Percentiles rank a stretch among this genome's conserved stretches.
Conservation (phyloP, 1,140 invertebrate genomes). For the Oncopeltus fasciatus region DNA sequence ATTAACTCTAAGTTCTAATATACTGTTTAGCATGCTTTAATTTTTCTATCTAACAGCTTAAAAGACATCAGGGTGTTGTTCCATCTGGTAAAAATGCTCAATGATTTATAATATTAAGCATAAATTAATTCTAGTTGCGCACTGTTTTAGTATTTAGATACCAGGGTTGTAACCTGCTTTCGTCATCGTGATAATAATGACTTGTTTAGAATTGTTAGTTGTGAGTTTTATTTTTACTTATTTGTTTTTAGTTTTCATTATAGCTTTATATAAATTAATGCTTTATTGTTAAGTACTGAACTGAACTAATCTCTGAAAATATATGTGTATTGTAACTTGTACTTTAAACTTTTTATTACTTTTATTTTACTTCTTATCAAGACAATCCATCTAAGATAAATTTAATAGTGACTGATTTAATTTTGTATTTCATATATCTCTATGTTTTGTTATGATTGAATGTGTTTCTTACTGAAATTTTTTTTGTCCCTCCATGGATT, state of each 20-base stretch:
- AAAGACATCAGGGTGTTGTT: constrained; percentile 8
- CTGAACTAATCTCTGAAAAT: background rate
- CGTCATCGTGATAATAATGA: constrained; percentile 6
- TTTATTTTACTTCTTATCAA: background rate
- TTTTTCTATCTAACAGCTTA: constrained; percentile 1
- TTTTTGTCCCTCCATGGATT: background rate
- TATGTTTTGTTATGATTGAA: background rate
- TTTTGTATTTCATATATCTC: background rate
- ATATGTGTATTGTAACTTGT: background rate
- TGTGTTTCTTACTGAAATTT: background rate
- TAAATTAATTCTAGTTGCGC: background rate
- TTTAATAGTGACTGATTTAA: background rate
- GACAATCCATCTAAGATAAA: background rate
- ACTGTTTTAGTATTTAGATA: constrained; percentile 9
- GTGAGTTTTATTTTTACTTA: background rate
- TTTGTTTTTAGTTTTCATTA: constrained; percentile 1
- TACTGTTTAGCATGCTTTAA: constrained; percentile 1
- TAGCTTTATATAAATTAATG: constrained; percentile 1
- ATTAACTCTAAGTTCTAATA: too few relatives aligned
- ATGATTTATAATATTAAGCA: constrained; percentile 5
- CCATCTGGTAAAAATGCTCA: constrained; percentile 8
- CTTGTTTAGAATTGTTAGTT: constrained; percentile 6
- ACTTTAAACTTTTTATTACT: background rate
- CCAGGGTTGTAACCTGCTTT: constrained; percentile 4
- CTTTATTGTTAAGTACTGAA: constrained; percentile 3